A percentile compares a stretch with the other conserved stretches of the same genome.
Evolutionary conservation across 2,113 vertebrate genomes (phyloP).

Genomic region (Hystrix cristata): DNA sequence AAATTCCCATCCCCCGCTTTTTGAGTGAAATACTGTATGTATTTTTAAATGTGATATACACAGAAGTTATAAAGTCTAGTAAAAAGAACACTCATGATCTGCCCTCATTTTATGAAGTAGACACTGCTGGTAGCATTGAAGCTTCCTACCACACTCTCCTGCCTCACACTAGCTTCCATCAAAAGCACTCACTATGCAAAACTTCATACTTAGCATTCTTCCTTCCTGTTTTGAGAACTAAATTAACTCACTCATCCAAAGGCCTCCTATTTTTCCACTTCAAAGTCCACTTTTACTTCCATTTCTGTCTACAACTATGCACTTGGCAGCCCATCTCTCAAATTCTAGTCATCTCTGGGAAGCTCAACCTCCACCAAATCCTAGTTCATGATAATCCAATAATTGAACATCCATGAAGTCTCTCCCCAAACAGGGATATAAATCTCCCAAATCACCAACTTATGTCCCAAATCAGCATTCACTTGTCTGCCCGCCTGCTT

Average conservation of each 20-base stretch:
- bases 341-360: slow-evolving; percentile 27
- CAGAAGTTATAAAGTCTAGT: background rate
- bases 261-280: background rate
- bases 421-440: background rate
- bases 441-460: slow-evolving; percentile 14
- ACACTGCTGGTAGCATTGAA: background rate
- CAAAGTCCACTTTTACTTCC: background rate
- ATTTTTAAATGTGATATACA: background rate
- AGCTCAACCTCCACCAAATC: background rate
- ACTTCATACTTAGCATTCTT: background rate
- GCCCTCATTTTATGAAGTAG: background rate
- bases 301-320: slow-evolving; percentile 39
- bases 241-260: slow-evolving; percentile 27
- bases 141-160: background rate
- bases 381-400: background rate
- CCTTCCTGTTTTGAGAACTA: slow-evolving; percentile 39
- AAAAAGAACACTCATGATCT: slow-evolving; percentile 37
- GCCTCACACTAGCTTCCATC: background rate
- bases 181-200: background rate
- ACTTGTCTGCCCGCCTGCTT: background rate
- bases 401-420: background rate
- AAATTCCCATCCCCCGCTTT: background rate
- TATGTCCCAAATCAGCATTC: background rate
- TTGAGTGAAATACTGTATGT: slow-evolving; percentile 10
- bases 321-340: background rate